Evolutionary conservation across 2,113 vertebrate species (phyloP).

Genomic region (Neotoma lepida): DNA sequence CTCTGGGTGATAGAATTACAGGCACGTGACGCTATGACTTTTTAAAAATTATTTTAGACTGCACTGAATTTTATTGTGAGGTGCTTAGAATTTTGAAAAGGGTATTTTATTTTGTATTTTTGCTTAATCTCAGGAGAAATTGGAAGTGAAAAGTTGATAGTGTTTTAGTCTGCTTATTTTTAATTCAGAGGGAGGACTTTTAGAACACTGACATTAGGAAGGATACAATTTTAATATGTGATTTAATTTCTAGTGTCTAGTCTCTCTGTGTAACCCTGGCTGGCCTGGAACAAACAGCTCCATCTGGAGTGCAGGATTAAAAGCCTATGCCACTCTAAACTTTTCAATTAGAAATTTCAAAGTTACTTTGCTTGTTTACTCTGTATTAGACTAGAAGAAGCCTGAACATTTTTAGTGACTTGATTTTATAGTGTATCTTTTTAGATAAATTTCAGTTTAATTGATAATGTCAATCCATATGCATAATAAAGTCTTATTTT

Average conservation of each 20-base stretch:
- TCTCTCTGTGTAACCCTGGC: neutral
- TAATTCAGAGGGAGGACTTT: constrained; percentile 27
- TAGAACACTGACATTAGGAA: constrained; percentile 31
- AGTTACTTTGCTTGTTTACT: neutral
- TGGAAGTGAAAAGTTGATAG: constrained; percentile 47
- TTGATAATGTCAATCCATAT: constrained; percentile 33
- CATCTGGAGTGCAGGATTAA: neutral
- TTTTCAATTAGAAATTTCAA: neutral
- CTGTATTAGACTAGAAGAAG: neutral
- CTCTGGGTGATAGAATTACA: neutral
- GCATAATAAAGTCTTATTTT: constrained; percentile 42
- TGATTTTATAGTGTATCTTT: constrained; percentile 28
- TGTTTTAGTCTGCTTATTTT: constrained; percentile 34
- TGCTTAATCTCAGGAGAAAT: constrained; percentile 12
- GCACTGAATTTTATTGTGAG: constrained; percentile 48
- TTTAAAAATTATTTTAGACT: neutral
- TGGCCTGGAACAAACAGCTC: neutral
- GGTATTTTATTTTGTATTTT: constrained; percentile 34
- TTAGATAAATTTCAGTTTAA: constrained; percentile 15
- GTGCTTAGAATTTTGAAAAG: neutral
- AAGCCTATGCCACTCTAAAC: neutral
- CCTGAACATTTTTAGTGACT: neutral
- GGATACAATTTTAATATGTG: constrained; percentile 22
- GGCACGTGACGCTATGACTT: neutral
- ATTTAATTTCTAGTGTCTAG: constrained; percentile 11